Base-by-base conservation (phyloP, 1,140 invertebrate species). In the Ganaspis sp. region DNA sequence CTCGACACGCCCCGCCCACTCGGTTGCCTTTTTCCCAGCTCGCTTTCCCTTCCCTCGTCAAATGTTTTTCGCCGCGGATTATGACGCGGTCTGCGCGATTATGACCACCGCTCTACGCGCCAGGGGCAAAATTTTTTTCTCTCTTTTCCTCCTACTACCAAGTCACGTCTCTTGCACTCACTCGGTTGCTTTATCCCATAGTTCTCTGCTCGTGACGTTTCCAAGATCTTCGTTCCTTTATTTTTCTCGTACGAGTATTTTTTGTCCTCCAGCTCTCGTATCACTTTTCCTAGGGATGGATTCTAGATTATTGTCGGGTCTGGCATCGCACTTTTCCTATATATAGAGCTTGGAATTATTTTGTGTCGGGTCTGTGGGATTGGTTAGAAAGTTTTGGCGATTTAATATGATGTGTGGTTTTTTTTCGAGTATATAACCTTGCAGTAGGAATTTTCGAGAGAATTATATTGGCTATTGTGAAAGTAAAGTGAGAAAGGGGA, bases 11-110 rank as follows among this genome's bases (percentile, higher is more conserved):
- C 84, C 83, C 87, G 81, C 86, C 86, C 77, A 54, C 49, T 75
- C 69, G 78, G 84, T 77, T 84, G 84, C 86, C 85, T 84, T 84
- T 88, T 88, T 87, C 86, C 85, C 86, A 85, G 83, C 83, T 80
- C 40, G 74, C 29, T 73, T 77, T 79, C 78, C 84, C 80, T 77
- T 80, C 75, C 74, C 80, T 90, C 87, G 86, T 90, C 88, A 90
- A 91, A 90, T 87, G 90, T 91, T 90, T 91, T 91, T 90, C 88
- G 87, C 88, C 89, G 85, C 87, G 86, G 90, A 91, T 91, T 91
- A 91, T 91, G 89, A 91, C 90, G 89, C 90, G 89, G 85, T 87
- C 88, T 91, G 89, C 85, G 90, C 88, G 90, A 91, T 91, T 91
- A 90, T 88, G 86, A 91, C 86, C 89, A 87, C 87, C 86, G 77